Conservation (phyloP, 1,140 invertebrate species). For the Vollenhovia emeryi region DNA sequence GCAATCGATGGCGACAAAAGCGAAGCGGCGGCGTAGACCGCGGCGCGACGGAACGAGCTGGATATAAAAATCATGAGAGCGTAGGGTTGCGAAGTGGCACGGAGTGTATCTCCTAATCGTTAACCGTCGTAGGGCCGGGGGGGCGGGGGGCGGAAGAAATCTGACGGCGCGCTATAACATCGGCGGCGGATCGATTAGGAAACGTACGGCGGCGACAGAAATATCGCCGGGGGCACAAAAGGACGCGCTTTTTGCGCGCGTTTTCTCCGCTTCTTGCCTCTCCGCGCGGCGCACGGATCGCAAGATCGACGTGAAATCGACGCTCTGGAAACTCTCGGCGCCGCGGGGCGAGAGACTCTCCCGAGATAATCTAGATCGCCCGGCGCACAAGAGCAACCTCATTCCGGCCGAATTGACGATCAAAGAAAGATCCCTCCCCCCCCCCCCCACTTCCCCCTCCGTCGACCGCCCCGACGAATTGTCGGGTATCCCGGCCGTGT, state of each 20-base stretch:
- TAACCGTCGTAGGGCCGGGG: not conserved
- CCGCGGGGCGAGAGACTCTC: not conserved
- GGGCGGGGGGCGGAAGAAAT: not conserved
- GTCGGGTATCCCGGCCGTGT: not conserved
- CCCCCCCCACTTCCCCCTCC: no score
- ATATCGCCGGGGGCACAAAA: conserved; percentile 16
- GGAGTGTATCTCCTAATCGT: not conserved
- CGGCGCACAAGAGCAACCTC: not conserved
- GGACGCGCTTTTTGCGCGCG: not conserved
- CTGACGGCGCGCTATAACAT: conserved; percentile 2
- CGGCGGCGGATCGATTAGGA: conserved; percentile 29
- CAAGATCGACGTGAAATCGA: conserved; percentile 10
- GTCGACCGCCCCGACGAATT: not conserved
- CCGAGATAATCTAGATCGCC: not conserved
- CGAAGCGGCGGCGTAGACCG: not conserved
- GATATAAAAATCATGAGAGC: conserved; percentile 18
- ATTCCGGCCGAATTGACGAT: not conserved
- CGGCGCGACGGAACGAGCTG: no score
- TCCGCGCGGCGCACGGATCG: not conserved
- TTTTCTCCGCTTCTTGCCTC: not conserved
- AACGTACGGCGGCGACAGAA: conserved; percentile 19
- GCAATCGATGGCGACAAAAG: conserved; percentile 4
- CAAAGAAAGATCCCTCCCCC: conserved; percentile 27
- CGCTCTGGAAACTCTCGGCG: not conserved
- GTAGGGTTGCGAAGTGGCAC: not conserved